Percentiles rank a stretch among this genome's conserved stretches.
Conservation (phyloP, 2,888 invertebrate species). For the Drosophila fungiperda region DNA sequence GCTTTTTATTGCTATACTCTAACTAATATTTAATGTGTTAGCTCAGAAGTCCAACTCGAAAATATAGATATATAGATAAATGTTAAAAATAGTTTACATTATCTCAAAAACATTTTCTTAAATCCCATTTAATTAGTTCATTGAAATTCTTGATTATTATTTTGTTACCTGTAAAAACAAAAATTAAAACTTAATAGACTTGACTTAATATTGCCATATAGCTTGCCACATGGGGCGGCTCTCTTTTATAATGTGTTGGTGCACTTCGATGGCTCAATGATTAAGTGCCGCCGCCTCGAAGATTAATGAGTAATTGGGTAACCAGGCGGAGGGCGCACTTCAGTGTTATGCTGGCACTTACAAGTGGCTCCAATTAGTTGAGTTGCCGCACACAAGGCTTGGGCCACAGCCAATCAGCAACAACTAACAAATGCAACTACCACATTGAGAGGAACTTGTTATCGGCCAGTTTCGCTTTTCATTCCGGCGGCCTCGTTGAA, state of each 20-base stretch:
- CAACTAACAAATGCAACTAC: constrained; percentile 19
- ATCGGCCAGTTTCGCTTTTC: constrained; percentile 64
- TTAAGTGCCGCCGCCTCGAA: constrained; percentile 44
- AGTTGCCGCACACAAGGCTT: constrained; percentile 38
- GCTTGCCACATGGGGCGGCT: not conserved
- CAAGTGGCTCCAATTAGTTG: constrained; percentile 55
- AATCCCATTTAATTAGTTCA: not conserved
- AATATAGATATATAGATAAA: not conserved
- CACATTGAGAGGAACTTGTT: constrained; percentile 51
- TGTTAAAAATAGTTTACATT: not conserved
- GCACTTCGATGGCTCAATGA: constrained; percentile 46
- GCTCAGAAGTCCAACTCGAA: not conserved
- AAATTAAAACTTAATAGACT: not conserved
- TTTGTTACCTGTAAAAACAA: not conserved
- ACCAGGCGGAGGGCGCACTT: constrained; percentile 19
- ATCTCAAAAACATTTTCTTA: not conserved
- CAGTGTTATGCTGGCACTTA: constrained; percentile 29
- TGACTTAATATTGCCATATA: not conserved
- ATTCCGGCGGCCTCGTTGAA: constrained; percentile 44
- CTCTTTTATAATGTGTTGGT: constrained; percentile 20
- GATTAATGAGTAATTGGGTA: constrained; percentile 54
- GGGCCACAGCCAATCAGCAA: constrained; percentile 37
- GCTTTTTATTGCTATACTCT: constrained; percentile 19
- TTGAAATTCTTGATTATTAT: not conserved
- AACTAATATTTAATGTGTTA: not conserved